These are phyloP conservation scores for Scaptomyza reducta DNA, from an alignment of 2,888 invertebrate genomes.

Conservation along the genomic window DNA sequence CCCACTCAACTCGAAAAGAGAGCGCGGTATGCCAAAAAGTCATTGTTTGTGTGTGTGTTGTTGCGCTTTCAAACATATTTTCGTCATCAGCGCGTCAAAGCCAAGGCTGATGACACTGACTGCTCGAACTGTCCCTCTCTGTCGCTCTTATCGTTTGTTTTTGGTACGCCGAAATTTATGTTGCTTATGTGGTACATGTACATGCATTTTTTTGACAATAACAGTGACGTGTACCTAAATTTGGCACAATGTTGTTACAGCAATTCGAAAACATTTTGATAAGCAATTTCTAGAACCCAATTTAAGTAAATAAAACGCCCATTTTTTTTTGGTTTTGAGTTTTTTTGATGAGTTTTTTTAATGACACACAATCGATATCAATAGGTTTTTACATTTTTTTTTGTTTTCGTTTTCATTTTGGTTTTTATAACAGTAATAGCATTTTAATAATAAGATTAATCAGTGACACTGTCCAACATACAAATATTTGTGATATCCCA, in stretches of 20 bases:
- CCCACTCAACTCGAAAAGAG: constrained; percentile 15
- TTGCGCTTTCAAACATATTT: constrained; percentile 33
- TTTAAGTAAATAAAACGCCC: constrained; percentile 40
- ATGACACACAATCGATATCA: constrained; percentile 74
- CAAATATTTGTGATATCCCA: constrained; percentile 27
- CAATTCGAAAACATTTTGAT: background rate
- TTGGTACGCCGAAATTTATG: constrained; percentile 7
- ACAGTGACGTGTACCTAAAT: constrained; percentile 46
- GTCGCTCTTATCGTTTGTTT: constrained; percentile 1
- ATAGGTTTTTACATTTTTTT: constrained; percentile 44
- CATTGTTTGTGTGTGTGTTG: constrained; percentile 21
- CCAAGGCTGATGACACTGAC: constrained; percentile 50
- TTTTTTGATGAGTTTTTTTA: constrained; percentile 44
- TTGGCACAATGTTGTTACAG: background rate
- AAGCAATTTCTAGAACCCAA: constrained; percentile 1
- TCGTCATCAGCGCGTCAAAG: constrained; percentile 23
- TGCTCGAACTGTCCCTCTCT: background rate
- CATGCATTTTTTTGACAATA: constrained; percentile 15
- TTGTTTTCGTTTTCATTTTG: constrained; percentile 21
- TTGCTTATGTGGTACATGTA: constrained; percentile 12
- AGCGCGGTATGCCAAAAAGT: constrained; percentile 24
- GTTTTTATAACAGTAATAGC: constrained; percentile 72
- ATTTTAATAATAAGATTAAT: constrained; percentile 62
- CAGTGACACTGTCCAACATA: constrained; percentile 43
- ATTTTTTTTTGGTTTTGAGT: constrained; percentile 12